Base-by-base conservation (phyloP, 1,140 invertebrate genomes). In the Drosophila pachea region DNA sequence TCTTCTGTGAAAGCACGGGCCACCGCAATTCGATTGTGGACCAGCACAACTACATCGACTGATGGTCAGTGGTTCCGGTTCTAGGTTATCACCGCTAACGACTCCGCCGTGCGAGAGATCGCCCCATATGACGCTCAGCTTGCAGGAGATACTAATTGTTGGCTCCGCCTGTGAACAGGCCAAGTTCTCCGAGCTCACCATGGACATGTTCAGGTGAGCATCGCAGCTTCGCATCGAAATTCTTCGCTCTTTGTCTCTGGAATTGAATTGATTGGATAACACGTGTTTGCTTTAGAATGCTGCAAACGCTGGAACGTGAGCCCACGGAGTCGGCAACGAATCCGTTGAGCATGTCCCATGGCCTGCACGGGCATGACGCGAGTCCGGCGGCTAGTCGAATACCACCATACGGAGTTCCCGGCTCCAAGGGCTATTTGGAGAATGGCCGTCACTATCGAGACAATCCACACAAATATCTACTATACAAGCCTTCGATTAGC, bases 101-200 rank as follows among this genome's bases (percentile, higher is more conserved):
- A 97, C 95, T 53, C 96, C 97, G 52, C 95, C 96, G 11, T 92
- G 97, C 72, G 97, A 98, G 90, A 94, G 95, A 87, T 94, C 94
- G 33, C 93, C 95, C 73, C 93, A 93, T 83, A 96, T 96, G 95
- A 95, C 94, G 86, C 91, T 98, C 58, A 94, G 94, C 40, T 91
- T 99, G 14, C 96, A 98, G 91, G 98, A 99, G 91, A 97, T 98
- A 72, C 91, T 99, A 32, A 97, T 99, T 70, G 94, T 99, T 53
- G 97, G 98, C 42, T 98, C 97, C 88, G 95, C 95, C 79, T 93
- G 94, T 76, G 96, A 98, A 88, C 97, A 99, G 92, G 96, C 97
- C n/a, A 98, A 98, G 90, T 99, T 99, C 91, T 98, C 97, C 75
- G 97, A 99, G 90, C 91, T 99, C 59, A 98, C 98, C 14, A 94